A percentile compares a stretch with the other conserved stretches of the same genome.
These are phyloP conservation scores for Zeugodacus cucurbitae DNA, from an alignment of 1,140 invertebrate genomes.

Conservation along the genomic window DNA sequence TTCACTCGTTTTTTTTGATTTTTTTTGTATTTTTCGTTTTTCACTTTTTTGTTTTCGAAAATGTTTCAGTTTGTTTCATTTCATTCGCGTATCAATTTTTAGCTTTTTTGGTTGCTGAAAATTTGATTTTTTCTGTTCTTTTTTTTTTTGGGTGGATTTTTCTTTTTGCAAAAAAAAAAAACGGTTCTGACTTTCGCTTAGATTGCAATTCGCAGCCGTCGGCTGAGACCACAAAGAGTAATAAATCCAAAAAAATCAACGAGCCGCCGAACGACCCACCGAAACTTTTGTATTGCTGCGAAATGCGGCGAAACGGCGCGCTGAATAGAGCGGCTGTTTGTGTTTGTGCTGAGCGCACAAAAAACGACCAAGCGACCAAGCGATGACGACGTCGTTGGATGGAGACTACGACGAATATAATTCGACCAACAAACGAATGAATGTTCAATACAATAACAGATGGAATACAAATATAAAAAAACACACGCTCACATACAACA, in stretches of 20 bases:
- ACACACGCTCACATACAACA: neutral
- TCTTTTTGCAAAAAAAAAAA: conserved; percentile 23
- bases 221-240: conserved; percentile 37
- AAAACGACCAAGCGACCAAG: conserved; percentile 1
- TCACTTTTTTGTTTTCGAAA: neutral
- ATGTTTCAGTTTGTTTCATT: neutral
- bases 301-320: conserved; percentile 36
- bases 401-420: neutral
- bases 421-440: conserved; percentile 26
- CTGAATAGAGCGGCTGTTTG: conserved; percentile 29
- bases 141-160: neutral
- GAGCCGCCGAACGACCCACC: conserved; percentile 31
- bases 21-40: neutral
- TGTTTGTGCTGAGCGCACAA: neutral
- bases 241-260: conserved; percentile 39
- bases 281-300: conserved; percentile 19
- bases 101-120: neutral
- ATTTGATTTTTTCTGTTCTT: neutral
- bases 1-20: neutral
- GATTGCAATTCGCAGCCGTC: conserved; percentile 33
- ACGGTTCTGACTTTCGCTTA: conserved; percentile 26
- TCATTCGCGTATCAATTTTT: neutral
- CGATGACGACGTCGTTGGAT: neutral
- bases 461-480: neutral
- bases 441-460: conserved; percentile 38